Conservation (phyloP, 2,797 vertebrate genomes). For the Salmo trutta region DNA sequence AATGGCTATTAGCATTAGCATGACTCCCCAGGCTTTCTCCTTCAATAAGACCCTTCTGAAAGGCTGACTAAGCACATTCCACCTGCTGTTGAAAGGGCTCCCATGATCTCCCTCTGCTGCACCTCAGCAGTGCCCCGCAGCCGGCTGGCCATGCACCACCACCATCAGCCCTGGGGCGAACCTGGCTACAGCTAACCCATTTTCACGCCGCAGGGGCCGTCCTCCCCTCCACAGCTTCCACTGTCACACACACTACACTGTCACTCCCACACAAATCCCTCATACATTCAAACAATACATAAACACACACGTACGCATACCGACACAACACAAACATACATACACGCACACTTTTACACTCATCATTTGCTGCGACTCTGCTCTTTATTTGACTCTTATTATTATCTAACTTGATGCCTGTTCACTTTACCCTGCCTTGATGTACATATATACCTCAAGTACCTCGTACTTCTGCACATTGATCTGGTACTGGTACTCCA, state of each 20-base stretch:
- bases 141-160: slow-evolving; percentile 65
- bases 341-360: no score
- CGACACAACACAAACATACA: no score
- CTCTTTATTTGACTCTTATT: no score
- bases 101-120: slow-evolving; percentile 63
- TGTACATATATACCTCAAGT: no score
- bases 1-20: slow-evolving; percentile 71
- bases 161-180: slow-evolving; percentile 58
- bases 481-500: no score
- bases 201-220: slow-evolving; percentile 61
- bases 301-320: no score
- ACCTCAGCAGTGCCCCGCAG: slow-evolving; percentile 54
- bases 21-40: slow-evolving; percentile 65
- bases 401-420: no score
- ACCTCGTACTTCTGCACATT: no score
- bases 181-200: slow-evolving; percentile 28
- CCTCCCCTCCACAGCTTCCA: slow-evolving; percentile 68
- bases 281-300: slow-evolving; percentile 28
- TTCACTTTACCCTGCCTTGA: no score
- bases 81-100: slow-evolving; percentile 76
- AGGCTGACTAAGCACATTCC: slow-evolving; percentile 72
- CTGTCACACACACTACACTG: slow-evolving; percentile 41
- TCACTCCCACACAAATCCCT: slow-evolving; percentile 39
- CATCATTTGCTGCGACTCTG: no score
- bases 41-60: slow-evolving; percentile 55